Conservation (phyloP, 2,113 vertebrate genomes). For the Crotalus viridis region DNA sequence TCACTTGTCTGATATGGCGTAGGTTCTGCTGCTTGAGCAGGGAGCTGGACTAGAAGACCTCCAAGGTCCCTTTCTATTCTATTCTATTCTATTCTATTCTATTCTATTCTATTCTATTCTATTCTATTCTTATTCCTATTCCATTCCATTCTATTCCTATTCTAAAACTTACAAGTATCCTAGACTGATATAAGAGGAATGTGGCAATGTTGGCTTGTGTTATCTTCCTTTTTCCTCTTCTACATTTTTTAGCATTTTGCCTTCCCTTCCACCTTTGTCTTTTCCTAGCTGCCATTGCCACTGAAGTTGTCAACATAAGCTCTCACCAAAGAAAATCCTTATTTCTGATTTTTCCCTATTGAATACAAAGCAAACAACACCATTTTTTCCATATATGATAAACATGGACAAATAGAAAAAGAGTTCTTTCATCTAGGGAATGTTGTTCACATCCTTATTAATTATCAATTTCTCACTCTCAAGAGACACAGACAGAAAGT, state of each 20-base stretch:
- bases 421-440: neutral
- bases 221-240: neutral
- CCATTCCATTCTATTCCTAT: no score
- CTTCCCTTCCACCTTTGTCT: neutral
- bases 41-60: no score
- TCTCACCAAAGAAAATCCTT: neutral
- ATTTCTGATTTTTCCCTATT: neutral
- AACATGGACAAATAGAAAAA: neutral
- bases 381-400: neutral
- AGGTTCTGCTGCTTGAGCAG: no score
- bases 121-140: no score
- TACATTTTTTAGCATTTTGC: neutral
- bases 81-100: no score
- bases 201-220: neutral
- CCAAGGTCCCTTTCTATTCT: no score
- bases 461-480: slow-evolving; percentile 18
- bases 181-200: neutral
- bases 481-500: neutral
- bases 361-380: neutral
- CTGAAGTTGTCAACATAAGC: neutral
- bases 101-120: no score
- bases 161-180: neutral
- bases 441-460: neutral
- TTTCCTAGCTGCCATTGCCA: neutral
- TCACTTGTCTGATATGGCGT: no score